Conservation (phyloP, 2,888 invertebrate genomes). For the Rhimphoctona megacephalus region DNA sequence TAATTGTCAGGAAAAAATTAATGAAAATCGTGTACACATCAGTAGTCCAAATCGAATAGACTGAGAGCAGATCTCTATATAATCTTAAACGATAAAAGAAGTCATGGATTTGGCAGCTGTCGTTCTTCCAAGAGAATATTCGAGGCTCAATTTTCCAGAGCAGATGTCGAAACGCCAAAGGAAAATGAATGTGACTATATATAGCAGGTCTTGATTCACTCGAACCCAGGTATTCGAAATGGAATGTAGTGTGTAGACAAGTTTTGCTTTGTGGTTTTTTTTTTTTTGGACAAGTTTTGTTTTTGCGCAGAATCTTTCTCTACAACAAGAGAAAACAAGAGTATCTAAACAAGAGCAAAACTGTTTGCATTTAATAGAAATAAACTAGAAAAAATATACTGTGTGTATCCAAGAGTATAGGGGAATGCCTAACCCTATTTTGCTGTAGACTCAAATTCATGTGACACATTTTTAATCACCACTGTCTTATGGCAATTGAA, state of each 20-base stretch:
- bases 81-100: not conserved
- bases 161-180: slow-evolving; percentile 57
- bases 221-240: slow-evolving; percentile 26
- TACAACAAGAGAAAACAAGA: no score
- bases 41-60: not conserved
- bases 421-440: not conserved
- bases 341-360: not conserved
- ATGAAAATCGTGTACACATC: not conserved
- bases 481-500: no score
- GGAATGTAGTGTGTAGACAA: not conserved
- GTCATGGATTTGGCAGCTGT: slow-evolving; percentile 56
- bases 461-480: no score
- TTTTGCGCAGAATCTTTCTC: not conserved
- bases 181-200: slow-evolving; percentile 34
- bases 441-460: not conserved
- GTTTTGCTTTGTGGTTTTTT: not conserved
- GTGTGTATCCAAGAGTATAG: no score
- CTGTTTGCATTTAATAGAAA: not conserved
- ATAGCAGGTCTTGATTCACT: slow-evolving; percentile 40
- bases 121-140: slow-evolving; percentile 25
- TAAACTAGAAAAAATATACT: not conserved
- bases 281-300: not conserved
- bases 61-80: not conserved
- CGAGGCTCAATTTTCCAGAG: slow-evolving; percentile 54
- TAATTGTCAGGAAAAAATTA: not conserved